These are phyloP conservation scores for Rhagophthalmus giganteus DNA, from an alignment of 2,888 invertebrate species.

Conservation along the genomic window DNA sequence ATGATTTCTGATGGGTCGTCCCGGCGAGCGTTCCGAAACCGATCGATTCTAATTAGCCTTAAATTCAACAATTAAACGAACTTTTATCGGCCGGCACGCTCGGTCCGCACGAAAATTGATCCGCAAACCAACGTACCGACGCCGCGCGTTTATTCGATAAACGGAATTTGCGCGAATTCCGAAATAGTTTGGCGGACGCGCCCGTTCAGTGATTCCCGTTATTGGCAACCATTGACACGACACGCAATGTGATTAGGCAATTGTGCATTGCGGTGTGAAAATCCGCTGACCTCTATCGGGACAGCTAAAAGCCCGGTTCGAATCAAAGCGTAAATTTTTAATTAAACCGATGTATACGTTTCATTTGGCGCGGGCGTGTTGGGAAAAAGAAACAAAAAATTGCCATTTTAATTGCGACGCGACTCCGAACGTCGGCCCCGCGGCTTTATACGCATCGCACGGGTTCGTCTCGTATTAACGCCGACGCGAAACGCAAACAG, in stretches of 20 bases:
- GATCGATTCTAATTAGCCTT: no score
- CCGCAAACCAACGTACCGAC: no score
- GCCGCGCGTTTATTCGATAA: conserved; percentile 10
- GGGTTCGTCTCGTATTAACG: no score
- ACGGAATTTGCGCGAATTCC: conserved; percentile 16
- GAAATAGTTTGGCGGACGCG: conserved; percentile 16
- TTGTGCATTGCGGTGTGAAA: conserved; percentile 22
- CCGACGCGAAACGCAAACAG: no score
- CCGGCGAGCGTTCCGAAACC: no score
- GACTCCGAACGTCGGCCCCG: no score
- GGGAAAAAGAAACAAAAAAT: neutral
- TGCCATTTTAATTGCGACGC: neutral
- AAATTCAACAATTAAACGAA: no score
- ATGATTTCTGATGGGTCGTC: no score
- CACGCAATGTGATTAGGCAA: conserved; percentile 27
- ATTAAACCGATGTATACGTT: conserved; percentile 19
- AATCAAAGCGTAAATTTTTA: conserved; percentile 27
- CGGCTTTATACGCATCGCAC: no score
- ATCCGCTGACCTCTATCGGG: conserved; percentile 22
- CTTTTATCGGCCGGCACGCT: no score
- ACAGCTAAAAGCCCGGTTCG: conserved; percentile 5
- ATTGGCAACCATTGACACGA: conserved; percentile 26
- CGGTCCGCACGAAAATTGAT: no score
- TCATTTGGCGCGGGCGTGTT: conserved; percentile 6
- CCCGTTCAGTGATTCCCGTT: conserved; percentile 19